Percentiles rank a stretch among this genome's conserved stretches.
Conservation (phyloP, 37 sponge, comb jelly and placozoan genomes). For the Hormiphora californensis region DNA sequence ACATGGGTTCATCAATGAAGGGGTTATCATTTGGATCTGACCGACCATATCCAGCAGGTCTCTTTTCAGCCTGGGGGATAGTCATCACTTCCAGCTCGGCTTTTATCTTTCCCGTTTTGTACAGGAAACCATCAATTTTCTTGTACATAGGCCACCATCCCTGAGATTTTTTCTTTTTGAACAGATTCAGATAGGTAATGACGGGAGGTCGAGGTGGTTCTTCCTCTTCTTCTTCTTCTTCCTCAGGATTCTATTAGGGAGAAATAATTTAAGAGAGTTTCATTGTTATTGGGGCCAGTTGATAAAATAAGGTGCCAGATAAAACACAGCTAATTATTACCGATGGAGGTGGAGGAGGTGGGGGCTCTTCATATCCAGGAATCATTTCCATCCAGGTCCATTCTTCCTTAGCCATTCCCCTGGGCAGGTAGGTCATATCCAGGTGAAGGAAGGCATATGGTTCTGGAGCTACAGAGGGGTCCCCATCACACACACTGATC, state of each 20-base stretch:
- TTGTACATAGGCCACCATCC: slow-evolving; percentile 26
- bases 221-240: neutral
- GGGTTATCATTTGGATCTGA: neutral
- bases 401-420: neutral
- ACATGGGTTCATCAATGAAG: neutral
- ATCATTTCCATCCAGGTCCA: neutral
- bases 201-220: neutral
- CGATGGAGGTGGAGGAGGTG: neutral
- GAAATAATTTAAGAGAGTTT: neutral
- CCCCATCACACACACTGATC: neutral
- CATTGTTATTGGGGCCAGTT: neutral
- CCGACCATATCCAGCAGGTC: neutral
- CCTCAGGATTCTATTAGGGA: neutral
- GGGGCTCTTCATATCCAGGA: neutral
- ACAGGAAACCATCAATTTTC: slow-evolving; percentile 6
- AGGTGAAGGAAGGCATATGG: slow-evolving; percentile 20
- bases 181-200: neutral
- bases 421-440: slow-evolving; percentile 4
- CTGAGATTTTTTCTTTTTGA: slow-evolving; percentile 10
- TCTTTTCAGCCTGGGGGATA: neutral
- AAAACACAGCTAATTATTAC: neutral
- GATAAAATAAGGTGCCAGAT: neutral
- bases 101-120: slow-evolving; percentile 1
- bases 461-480: neutral
- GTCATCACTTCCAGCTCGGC: neutral